A percentile compares a stretch with the other conserved stretches of the same genome.
Evolutionary conservation across 2,113 vertebrate species (phyloP).

Genomic region (Oryzias woworae): DNA sequence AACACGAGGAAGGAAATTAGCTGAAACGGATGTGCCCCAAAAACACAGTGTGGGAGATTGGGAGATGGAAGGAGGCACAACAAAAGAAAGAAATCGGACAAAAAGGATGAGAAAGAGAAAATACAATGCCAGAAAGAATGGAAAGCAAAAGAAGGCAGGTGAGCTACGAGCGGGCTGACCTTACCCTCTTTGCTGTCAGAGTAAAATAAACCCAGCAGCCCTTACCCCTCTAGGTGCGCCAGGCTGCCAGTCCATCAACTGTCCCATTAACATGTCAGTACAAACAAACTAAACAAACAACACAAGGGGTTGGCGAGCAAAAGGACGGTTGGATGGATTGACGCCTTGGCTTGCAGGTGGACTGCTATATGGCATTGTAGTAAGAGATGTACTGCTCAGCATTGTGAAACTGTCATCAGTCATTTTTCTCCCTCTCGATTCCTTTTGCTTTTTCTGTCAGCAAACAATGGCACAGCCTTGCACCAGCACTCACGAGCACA

Average conservation of each 20-base stretch:
- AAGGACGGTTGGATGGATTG: constrained; percentile 50
- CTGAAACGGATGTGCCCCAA: constrained; percentile 38
- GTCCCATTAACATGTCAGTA: constrained; percentile 72
- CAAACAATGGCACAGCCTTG: constrained; percentile 43
- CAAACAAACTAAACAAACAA: constrained; percentile 66
- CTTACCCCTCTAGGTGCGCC: constrained; percentile 47
- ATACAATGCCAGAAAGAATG: constrained; percentile 11
- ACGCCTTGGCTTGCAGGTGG: constrained; percentile 48
- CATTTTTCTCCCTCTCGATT: constrained; percentile 49
- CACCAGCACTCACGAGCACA: constrained; percentile 26
- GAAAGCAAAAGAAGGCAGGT: constrained; percentile 44
- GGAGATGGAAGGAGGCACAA: constrained; percentile 38
- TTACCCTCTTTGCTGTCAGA: constrained; percentile 58
- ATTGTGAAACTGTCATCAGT: constrained; percentile 61
- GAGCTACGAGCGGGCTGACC: constrained; percentile 57
- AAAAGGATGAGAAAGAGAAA: constrained; percentile 37
- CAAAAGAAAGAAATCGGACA: constrained; percentile 35
- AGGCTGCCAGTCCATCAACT: constrained; percentile 64
- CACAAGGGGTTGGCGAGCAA: constrained; percentile 27
- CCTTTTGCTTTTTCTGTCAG: constrained; percentile 38
- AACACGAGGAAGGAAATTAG: constrained; percentile 48
- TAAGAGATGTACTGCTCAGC: constrained; percentile 60
- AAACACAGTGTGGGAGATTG: constrained; percentile 36
- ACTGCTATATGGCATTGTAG: constrained; percentile 34
- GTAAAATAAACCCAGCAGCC: constrained; percentile 61